Base-by-base conservation (phyloP, 2,113 vertebrate genomes). In the Orycteropus afer region DNA sequence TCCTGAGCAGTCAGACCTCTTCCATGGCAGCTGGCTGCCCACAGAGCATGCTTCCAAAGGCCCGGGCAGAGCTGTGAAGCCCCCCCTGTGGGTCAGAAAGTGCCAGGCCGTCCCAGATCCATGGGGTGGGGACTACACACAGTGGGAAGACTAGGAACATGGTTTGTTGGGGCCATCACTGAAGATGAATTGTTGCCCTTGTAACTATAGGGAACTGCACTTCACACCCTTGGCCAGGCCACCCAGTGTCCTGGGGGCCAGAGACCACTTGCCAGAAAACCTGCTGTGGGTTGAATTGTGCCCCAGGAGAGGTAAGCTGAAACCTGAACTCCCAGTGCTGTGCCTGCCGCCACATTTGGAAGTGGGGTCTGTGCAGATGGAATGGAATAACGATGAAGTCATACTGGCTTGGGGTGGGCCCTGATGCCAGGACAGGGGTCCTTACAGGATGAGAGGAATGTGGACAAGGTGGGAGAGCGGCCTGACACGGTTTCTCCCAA, bases 141-240 rank as follows among this genome's bases (percentile, higher is more conserved):
- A 14, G 37, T 49, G 45, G 55, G 47, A 9, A 6, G 20, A 0
- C 4, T 5, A 0, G 18, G 27, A 18, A 3, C 32, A 4, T 25
- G 55, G 47, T n/a, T 13, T 25, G 13, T 6, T 4, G 15, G 55
- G 42, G 9, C 55, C 27, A 8, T 32, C 45, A 2, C 25, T 2
- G 2, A 25, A 89, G 57, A 40, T 49, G 6, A 2, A 27, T 61
- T 25, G 8, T 15, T 20, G 7, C 20, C 20, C 45, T 47, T 14
- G 13, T 34, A 7, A 17, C 51, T 71, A 40, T 12, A 77, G 42
- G 55, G 40, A 4, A 0, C 27, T 32, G 71, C n/a, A 17, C 51
- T 63, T 74, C 55, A 63, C 37, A 5, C 10, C 59, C 45, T 82
- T 67, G 25, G 22, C 74, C 57, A 67, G 34, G n/a, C 23, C 7